Conservation (phyloP, 2,113 vertebrate genomes). For the Piprites chloris region DNA sequence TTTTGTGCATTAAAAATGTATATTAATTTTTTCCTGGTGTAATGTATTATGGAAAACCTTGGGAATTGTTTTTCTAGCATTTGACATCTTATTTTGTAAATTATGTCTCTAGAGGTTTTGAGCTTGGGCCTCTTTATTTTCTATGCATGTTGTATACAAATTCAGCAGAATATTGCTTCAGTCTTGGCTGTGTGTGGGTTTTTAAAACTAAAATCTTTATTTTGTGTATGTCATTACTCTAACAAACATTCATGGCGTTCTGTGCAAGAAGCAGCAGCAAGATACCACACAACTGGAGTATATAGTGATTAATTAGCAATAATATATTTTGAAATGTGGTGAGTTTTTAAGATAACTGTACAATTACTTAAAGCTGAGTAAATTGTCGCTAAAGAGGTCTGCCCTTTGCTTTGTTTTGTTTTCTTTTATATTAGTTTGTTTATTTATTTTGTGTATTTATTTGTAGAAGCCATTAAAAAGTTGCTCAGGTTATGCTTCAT, state of each 20-base stretch:
- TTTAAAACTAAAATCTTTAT: background rate
- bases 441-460: background rate
- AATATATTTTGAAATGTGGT: background rate
- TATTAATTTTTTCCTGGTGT: conserved; percentile 4
- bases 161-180: background rate
- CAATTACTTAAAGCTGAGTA: background rate
- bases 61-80: background rate
- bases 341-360: background rate
- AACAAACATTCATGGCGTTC: background rate
- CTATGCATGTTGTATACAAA: background rate
- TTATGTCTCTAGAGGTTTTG: background rate
- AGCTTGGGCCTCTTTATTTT: background rate
- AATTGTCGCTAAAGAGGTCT: background rate
- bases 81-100: conserved; percentile 40
- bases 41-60: background rate
- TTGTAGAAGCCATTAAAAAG: background rate
- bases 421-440: background rate
- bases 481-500: accelerated
- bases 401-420: background rate
- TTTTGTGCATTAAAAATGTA: conserved; percentile 31
- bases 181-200: background rate
- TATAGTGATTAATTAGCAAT: background rate
- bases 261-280: background rate
- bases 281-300: background rate
- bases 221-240: background rate